Percentiles rank a stretch among this genome's conserved stretches.
These are phyloP conservation scores for Ganaspis brasiliensis DNA, from an alignment of 2,888 invertebrate genomes.

Conservation along the genomic window DNA sequence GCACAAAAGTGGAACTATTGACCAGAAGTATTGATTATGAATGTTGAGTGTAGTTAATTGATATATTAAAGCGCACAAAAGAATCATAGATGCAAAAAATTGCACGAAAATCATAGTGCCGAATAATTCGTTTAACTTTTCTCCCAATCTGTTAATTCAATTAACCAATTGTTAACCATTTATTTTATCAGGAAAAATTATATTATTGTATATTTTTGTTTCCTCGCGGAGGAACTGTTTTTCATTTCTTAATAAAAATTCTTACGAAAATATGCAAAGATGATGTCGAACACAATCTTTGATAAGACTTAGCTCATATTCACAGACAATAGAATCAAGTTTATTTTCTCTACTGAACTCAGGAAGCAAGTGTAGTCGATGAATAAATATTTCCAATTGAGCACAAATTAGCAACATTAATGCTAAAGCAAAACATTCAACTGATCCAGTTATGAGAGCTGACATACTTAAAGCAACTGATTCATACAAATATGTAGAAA, in stretches of 20 bases:
- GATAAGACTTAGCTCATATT: not conserved
- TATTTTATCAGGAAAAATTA: no score
- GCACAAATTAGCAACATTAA: slow-evolving; percentile 61
- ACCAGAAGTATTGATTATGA: not conserved
- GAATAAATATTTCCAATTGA: slow-evolving; percentile 57
- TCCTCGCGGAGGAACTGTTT: no score
- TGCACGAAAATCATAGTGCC: slow-evolving; percentile 8
- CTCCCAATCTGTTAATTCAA: not conserved
- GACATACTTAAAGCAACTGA: slow-evolving; percentile 56
- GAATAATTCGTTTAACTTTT: slow-evolving; percentile 1
- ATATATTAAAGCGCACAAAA: not conserved
- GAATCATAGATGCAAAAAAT: slow-evolving; percentile 2
- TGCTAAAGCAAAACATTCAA: slow-evolving; percentile 61
- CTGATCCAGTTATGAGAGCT: slow-evolving; percentile 57
- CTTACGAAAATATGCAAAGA: not conserved
- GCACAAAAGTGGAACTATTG: not conserved
- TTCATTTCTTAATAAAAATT: not conserved
- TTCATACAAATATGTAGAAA: slow-evolving; percentile 61
- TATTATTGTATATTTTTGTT: no score
- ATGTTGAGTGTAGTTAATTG: not conserved
- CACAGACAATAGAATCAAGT: not conserved
- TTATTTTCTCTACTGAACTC: not conserved
- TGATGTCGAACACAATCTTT: not conserved
- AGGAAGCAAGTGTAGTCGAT: slow-evolving; percentile 52
- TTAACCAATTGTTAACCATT: not conserved